These are phyloP conservation scores for Festucalex cinctus DNA, from an alignment of 2,113 vertebrate genomes.

Conservation along the genomic window DNA sequence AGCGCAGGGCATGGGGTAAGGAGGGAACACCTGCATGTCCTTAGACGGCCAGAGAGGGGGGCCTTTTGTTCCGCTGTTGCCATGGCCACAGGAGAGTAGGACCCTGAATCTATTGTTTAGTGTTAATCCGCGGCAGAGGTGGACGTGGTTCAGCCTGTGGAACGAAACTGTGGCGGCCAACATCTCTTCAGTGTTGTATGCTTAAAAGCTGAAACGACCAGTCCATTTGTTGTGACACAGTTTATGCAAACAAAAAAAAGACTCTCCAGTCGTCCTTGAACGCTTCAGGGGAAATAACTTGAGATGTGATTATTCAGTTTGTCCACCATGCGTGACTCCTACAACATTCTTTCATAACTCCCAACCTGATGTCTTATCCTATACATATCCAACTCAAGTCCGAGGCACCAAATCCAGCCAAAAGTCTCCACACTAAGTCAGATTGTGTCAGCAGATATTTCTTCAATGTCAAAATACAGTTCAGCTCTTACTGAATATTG, in stretches of 20 bases:
- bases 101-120: constrained; percentile 58
- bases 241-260: no score
- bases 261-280: not conserved
- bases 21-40: constrained; percentile 66
- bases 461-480: not conserved
- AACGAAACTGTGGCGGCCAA: constrained; percentile 16
- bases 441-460: not conserved
- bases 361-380: not conserved
- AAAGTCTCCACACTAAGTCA: not conserved
- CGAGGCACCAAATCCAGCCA: no score
- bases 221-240: not conserved
- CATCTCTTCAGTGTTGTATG: constrained; percentile 4
- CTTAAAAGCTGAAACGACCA: not conserved
- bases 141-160: constrained; percentile 37
- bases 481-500: not conserved
- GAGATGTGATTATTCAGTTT: not conserved
- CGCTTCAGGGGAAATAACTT: not conserved
- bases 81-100: constrained; percentile 67
- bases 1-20: constrained; percentile 98
- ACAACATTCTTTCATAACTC: not conserved
- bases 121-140: constrained; percentile 48
- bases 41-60: constrained; percentile 29
- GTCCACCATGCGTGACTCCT: not conserved
- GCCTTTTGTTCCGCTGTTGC: constrained; percentile 60
- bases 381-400: no score